Conservation (phyloP, 2,113 vertebrate genomes). For the Pavo muticus region DNA sequence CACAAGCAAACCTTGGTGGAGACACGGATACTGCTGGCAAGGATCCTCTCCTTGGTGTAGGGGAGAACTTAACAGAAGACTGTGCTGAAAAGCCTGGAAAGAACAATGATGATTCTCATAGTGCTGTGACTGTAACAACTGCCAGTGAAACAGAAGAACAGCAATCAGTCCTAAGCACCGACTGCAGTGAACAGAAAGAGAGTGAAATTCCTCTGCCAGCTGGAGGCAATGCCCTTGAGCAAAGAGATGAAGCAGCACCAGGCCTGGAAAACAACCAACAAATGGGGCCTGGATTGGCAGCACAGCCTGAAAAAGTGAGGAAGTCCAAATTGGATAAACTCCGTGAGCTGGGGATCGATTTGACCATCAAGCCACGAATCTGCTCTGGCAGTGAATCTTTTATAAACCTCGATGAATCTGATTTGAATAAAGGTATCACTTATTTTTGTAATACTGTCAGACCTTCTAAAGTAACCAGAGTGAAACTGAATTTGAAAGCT, state of each 20-base stretch:
- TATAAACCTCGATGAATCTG: slow-evolving; percentile 86
- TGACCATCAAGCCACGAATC: slow-evolving; percentile 87
- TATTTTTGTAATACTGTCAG: neutral
- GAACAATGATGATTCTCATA: neutral
- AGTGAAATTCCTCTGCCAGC: neutral
- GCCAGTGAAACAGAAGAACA: neutral
- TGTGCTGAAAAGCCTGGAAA: slow-evolving; percentile 24
- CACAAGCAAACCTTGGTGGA: neutral
- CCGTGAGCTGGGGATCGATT: slow-evolving; percentile 88
- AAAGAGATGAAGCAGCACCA: neutral
- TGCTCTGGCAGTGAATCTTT: slow-evolving; percentile 86
- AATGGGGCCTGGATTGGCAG: neutral
- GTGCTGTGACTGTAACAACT: neutral
- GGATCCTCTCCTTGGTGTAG: slow-evolving; percentile 8
- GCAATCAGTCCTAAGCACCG: neutral
- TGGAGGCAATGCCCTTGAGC: slow-evolving; percentile 5
- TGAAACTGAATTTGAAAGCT: neutral
- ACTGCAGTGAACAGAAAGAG: neutral
- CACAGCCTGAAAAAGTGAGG: slow-evolving; percentile 73
- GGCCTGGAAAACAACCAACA: neutral
- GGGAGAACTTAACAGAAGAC: neutral
- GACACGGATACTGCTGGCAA: neutral
- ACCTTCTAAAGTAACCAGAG: neutral
- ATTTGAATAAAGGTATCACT: slow-evolving; percentile 84
- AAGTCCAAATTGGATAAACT: slow-evolving; percentile 86